phyloP scores from a whole-genome alignment of 2,113 vertebrate species.

The Pteronura brasiliensis region DNA sequence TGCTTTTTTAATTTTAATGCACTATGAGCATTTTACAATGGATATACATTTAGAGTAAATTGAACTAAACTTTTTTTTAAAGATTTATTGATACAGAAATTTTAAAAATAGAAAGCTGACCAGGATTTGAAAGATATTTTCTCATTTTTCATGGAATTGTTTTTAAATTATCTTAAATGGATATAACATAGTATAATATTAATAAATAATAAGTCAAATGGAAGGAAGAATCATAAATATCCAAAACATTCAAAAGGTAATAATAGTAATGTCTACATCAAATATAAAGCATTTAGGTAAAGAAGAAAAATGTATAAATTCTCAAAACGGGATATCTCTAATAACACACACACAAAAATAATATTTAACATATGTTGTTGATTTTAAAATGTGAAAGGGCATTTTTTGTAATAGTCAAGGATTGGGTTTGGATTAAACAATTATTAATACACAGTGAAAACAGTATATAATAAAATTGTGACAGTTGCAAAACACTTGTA shows the following conservation, averaged over 20 bases:
- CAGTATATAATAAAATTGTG: not conserved
- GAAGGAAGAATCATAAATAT: not conserved
- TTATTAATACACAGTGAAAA: not conserved
- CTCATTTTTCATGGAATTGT: not conserved
- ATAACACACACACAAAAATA: not conserved
- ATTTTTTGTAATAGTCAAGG: not conserved
- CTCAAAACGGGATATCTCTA: not conserved
- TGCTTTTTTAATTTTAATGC: not conserved
- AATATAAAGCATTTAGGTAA: not conserved
- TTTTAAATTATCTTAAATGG: not conserved
- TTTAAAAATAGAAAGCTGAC: not conserved
- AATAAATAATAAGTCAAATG: not conserved
- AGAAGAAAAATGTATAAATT: not conserved
- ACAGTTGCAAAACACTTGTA: not conserved
- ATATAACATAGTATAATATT: not conserved
- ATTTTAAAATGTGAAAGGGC: not conserved
- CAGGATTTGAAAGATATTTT: not conserved
- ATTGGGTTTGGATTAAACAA: not conserved
- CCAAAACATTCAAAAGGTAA: not conserved
- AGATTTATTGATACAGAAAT: not conserved
- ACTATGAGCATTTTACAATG: not conserved
- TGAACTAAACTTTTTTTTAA: not conserved
- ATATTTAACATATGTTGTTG: not conserved
- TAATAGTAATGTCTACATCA: not conserved
- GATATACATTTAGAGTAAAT: not conserved